phyloP scores from a whole-genome alignment of 2,113 vertebrate species.

The Athene noctua region DNA sequence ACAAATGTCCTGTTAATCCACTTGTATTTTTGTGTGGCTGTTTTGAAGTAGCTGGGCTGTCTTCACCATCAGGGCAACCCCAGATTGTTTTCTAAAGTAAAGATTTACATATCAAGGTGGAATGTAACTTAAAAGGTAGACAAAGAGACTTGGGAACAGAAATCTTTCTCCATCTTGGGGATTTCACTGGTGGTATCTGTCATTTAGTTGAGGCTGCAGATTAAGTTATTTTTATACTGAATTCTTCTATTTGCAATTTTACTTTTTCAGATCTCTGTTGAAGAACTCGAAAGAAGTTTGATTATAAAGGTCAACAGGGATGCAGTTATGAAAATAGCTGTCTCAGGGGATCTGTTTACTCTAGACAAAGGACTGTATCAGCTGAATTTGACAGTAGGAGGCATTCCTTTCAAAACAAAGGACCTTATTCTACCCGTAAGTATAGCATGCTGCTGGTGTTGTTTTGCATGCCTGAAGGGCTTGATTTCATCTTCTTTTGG shows the following conservation, averaged over 20 bases:
- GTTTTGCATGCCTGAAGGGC: background rate
- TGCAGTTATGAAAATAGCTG: conserved; percentile 96
- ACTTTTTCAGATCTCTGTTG: conserved; percentile 86
- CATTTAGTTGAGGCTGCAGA: background rate
- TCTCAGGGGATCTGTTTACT: conserved; percentile 88
- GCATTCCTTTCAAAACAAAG: conserved; percentile 87
- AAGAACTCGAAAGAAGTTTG: conserved; percentile 89
- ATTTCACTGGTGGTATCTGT: background rate
- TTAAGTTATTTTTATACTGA: background rate
- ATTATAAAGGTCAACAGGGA: conserved; percentile 94
- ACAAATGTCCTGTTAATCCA: background rate
- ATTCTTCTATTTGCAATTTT: background rate
- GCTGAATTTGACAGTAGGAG: conserved; percentile 93
- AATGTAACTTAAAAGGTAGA: background rate
- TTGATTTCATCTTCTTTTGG: background rate
- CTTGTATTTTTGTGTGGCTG: background rate
- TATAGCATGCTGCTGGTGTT: background rate
- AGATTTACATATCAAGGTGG: background rate
- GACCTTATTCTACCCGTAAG: conserved; percentile 86
- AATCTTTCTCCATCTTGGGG: background rate
- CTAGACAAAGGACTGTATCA: conserved; percentile 87
- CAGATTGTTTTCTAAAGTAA: background rate
- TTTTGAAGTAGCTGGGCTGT: background rate
- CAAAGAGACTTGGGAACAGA: background rate
- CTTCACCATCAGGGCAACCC: background rate